Evolutionary conservation across 2,113 vertebrate genomes (phyloP).

Genomic region (Halichoerus grypus): DNA sequence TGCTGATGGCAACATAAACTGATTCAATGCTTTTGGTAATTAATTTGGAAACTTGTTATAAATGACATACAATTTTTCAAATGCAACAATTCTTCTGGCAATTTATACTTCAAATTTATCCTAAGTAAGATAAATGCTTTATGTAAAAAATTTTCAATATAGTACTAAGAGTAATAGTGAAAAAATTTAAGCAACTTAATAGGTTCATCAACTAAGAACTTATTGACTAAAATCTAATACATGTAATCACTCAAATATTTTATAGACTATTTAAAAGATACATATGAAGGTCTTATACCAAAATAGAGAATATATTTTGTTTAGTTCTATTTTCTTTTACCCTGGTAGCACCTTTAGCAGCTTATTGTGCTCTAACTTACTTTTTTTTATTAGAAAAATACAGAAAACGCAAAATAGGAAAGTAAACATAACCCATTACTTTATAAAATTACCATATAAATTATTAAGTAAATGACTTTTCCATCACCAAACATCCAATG

Average conservation of each 20-base stretch:
- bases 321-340: not conserved
- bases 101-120: not conserved
- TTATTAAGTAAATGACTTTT: not conserved
- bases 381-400: not conserved
- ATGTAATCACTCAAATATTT: not conserved
- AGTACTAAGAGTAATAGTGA: not conserved
- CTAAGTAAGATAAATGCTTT: not conserved
- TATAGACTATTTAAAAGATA: not conserved
- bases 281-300: not conserved
- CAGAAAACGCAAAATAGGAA: not conserved
- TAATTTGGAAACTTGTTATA: conserved; percentile 1
- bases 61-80: conserved; percentile 11
- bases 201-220: not conserved
- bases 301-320: not conserved
- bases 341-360: not conserved
- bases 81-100: not conserved
- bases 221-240: not conserved
- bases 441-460: not conserved
- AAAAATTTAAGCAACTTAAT: not conserved
- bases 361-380: not conserved
- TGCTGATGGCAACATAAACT: not conserved
- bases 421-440: not conserved
- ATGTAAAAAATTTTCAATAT: not conserved
- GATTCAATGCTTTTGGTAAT: not conserved
- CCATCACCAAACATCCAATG: not conserved